Conservation (phyloP, 1,140 invertebrate genomes). For the Aphidius ervi region DNA sequence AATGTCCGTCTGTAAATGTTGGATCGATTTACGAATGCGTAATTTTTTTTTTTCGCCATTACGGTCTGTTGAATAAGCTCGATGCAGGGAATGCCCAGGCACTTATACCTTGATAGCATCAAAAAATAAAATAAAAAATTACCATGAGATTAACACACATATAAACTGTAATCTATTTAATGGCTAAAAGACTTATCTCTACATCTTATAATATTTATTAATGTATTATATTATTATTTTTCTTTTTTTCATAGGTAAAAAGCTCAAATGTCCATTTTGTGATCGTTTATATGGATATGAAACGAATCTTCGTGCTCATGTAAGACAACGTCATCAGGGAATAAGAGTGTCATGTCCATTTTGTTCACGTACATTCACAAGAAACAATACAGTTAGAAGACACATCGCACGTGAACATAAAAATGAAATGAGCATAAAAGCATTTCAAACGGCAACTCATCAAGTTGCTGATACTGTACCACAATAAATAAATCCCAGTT, state of each 20-base stretch:
- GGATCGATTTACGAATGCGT: no score
- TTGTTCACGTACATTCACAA: slow-evolving; percentile 84
- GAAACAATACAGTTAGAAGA: slow-evolving; percentile 84
- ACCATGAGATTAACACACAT: no score
- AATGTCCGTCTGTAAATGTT: no score
- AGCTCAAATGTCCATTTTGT: slow-evolving; percentile 87
- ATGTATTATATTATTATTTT: no score
- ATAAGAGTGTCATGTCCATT: slow-evolving; percentile 84
- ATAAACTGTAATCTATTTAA: no score
- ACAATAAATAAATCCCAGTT: slow-evolving; percentile 34
- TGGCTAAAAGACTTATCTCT: no score
- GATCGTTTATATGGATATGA: slow-evolving; percentile 89
- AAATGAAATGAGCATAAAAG: slow-evolving; percentile 66
- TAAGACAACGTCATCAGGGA: slow-evolving; percentile 83
- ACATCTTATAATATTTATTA: no score
- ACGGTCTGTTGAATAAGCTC: no score
- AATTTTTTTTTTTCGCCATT: no score
- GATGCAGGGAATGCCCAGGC: no score
- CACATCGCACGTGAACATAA: slow-evolving; percentile 85
- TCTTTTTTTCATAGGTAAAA: slow-evolving; percentile 63
- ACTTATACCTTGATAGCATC: no score
- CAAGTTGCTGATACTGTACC: slow-evolving; percentile 43
- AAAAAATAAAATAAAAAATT: no score
- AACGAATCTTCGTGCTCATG: slow-evolving; percentile 85
- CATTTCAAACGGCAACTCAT: slow-evolving; percentile 59